Percentiles rank a stretch among this genome's conserved stretches.
Evolutionary conservation across 2,888 invertebrate genomes (phyloP).

Genomic region (Diabrotica balteata): DNA sequence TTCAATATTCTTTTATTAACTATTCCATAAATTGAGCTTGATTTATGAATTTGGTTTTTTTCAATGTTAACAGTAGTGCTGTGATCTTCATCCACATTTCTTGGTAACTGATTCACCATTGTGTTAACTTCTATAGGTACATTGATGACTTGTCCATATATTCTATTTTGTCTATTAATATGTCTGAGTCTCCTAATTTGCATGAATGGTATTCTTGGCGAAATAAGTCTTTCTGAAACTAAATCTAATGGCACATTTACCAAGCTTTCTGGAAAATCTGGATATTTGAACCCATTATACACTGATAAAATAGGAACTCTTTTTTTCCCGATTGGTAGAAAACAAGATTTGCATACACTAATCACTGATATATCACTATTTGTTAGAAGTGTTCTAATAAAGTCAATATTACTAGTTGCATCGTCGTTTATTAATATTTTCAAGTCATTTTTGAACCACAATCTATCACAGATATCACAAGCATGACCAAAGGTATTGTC

Average conservation of each 20-base stretch:
- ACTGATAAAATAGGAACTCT: conserved; percentile 30
- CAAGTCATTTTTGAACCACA: conserved; percentile 38
- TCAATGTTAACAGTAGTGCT: conserved; percentile 2
- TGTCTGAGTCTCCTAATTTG: conserved; percentile 33
- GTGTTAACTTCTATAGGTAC: conserved; percentile 40
- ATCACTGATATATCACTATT: not conserved
- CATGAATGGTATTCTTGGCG: conserved; percentile 38
- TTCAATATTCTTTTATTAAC: conserved; percentile 11
- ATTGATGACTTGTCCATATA: conserved; percentile 46
- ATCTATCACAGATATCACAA: conserved; percentile 39
- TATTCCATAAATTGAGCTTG: conserved; percentile 8
- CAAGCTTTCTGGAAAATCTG: conserved; percentile 31
- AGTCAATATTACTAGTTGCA: not conserved
- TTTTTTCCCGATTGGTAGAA: not conserved
- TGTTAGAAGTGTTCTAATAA: not conserved
- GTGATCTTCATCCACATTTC: conserved; percentile 24
- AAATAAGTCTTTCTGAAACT: conserved; percentile 42
- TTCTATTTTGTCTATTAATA: conserved; percentile 43
- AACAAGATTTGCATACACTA: conserved; percentile 27
- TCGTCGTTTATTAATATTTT: conserved; percentile 8
- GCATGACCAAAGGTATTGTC: conserved; percentile 31
- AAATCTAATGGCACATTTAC: conserved; percentile 33
- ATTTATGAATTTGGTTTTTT: conserved; percentile 13
- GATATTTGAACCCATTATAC: conserved; percentile 43
- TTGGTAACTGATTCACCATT: conserved; percentile 36